phyloP scores from a whole-genome alignment of 2,113 vertebrate genomes.

The Rissa tridactyla region DNA sequence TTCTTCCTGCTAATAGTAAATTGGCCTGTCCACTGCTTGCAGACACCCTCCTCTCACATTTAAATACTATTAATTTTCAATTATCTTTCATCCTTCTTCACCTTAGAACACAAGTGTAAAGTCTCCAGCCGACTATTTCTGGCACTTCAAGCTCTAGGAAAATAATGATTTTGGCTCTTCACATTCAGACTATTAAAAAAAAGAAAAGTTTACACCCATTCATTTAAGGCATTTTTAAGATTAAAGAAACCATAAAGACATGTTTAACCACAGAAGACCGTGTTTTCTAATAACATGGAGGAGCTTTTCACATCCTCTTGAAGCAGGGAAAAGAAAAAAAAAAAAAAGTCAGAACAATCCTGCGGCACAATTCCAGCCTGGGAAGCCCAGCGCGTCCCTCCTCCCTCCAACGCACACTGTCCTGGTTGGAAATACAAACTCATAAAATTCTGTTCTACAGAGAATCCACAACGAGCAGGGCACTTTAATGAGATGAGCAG shows the following conservation, averaged over 20 bases:
- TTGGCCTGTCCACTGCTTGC: slow-evolving; percentile 32
- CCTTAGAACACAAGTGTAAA: slow-evolving; percentile 70
- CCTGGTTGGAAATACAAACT: slow-evolving; percentile 30
- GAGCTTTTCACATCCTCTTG: slow-evolving; percentile 42
- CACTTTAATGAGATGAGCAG: not conserved
- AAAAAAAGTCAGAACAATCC: not conserved
- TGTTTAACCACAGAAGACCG: slow-evolving; percentile 59
- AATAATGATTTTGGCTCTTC: slow-evolving; percentile 77
- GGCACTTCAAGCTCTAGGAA: slow-evolving; percentile 68
- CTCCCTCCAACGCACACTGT: not conserved
- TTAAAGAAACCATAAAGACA: slow-evolving; percentile 75
- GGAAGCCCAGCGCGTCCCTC: not conserved
- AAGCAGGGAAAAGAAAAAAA: not conserved
- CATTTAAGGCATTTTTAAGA: slow-evolving; percentile 69
- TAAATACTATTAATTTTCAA: slow-evolving; percentile 66
- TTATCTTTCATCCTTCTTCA: slow-evolving; percentile 69
- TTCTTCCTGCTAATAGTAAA: slow-evolving; percentile 47
- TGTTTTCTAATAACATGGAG: slow-evolving; percentile 64
- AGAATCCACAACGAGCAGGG: not conserved
- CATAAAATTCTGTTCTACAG: not conserved
- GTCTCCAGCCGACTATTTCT: slow-evolving; percentile 68
- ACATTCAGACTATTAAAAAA: slow-evolving; percentile 66
- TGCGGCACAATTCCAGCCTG: not conserved
- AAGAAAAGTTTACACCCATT: slow-evolving; percentile 71
- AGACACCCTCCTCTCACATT: slow-evolving; percentile 45